phyloP scores from a whole-genome alignment of 2,113 vertebrate species.

The Pygoscelis adeliae region DNA sequence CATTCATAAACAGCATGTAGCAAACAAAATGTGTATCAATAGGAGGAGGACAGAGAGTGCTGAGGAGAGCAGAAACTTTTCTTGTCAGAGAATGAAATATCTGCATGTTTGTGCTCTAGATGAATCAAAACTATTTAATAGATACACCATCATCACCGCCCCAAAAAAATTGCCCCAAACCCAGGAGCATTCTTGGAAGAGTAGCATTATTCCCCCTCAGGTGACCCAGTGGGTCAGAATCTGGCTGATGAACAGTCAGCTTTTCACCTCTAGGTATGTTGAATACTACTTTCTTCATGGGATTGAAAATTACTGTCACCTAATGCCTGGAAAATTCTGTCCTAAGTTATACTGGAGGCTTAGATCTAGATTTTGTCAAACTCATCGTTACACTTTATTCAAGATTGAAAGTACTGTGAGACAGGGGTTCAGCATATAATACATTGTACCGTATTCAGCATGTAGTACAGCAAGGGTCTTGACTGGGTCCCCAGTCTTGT shows the following conservation, averaged over 20 bases:
- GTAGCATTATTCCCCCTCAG: background rate
- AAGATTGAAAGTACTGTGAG: background rate
- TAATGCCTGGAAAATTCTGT: background rate
- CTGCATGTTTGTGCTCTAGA: background rate
- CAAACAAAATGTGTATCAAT: background rate
- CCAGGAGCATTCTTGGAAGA: background rate
- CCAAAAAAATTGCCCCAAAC: background rate
- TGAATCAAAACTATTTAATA: background rate
- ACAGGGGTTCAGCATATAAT: background rate
- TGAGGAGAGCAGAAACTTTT: background rate
- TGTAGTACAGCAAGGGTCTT: accelerated
- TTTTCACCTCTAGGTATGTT: background rate
- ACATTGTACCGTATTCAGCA: background rate
- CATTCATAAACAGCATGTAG: background rate
- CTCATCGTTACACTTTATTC: background rate
- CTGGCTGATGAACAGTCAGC: background rate
- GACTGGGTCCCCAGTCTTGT: background rate
- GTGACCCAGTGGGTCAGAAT: background rate
- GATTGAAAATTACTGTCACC: background rate
- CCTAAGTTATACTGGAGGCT: background rate
- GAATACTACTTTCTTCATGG: background rate
- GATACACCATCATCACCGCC: background rate
- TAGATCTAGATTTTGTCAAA: background rate
- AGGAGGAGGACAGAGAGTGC: background rate
- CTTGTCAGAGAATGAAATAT: background rate